Conservation (phyloP, 2,113 vertebrate species). For the Illadopsis cleaveri region DNA sequence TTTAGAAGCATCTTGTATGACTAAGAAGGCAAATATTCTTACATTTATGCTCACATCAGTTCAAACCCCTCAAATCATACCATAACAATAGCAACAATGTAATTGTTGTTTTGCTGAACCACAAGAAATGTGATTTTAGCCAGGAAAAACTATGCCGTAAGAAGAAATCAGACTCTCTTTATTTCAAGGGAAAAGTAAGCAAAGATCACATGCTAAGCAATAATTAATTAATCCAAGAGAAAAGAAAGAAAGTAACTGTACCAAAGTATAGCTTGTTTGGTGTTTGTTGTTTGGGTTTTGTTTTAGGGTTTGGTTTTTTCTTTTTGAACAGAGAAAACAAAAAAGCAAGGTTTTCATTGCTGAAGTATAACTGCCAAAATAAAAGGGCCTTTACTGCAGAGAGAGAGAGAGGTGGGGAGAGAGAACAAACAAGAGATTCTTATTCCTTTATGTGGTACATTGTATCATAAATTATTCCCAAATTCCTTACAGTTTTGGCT, state of each 20-base stretch:
- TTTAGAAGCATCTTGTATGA: neutral
- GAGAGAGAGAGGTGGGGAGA: neutral
- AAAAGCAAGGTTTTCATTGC: slow-evolving; percentile 40
- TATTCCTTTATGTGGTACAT: slow-evolving; percentile 34
- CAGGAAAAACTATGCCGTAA: neutral
- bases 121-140: fast-evolving
- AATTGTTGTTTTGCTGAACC: too few species aligned
- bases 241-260: neutral
- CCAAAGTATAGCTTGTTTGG: neutral
- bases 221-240: neutral
- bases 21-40: neutral
- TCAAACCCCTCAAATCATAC: neutral
- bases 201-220: neutral
- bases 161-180: too few species aligned
- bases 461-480: slow-evolving; percentile 66
- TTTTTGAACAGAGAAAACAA: neutral
- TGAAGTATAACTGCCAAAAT: slow-evolving; percentile 34
- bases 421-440: slow-evolving; percentile 12
- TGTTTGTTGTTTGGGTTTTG: neutral
- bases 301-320: fast-evolving
- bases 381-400: slow-evolving; percentile 8
- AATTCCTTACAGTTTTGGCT: slow-evolving; percentile 51
- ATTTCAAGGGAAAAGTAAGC: neutral
- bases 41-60: neutral
- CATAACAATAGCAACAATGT: neutral